Conservation (phyloP, 2,797 vertebrate species). For the Anas bernieri region DNA sequence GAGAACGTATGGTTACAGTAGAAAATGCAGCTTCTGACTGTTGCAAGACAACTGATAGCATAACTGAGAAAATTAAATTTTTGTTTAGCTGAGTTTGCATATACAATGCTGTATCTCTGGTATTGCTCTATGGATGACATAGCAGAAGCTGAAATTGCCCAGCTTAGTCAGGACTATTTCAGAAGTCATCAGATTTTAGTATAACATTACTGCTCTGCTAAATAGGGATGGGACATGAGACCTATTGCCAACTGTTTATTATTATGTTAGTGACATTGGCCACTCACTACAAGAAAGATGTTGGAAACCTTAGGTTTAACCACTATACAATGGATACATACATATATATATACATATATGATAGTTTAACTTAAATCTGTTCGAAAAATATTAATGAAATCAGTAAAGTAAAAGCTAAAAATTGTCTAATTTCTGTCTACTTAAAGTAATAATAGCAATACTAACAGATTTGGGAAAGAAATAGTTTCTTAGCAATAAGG, state of each 20-base stretch:
- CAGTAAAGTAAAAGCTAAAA: neutral
- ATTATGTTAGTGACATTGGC: too few relatives aligned
- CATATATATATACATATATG: neutral
- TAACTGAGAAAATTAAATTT: neutral
- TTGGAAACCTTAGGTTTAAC: neutral
- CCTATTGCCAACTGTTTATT: neutral
- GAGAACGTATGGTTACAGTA: neutral
- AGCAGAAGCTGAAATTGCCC: neutral
- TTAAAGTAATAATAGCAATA: neutral
- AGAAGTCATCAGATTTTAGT: neutral
- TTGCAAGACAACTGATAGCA: neutral
- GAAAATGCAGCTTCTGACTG: neutral
- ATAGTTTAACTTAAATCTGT: neutral
- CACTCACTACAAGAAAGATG: neutral
- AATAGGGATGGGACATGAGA: neutral
- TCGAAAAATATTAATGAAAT: neutral
- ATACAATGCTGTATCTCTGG: neutral
- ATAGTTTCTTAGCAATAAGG: neutral
- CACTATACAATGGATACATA: too few relatives aligned
- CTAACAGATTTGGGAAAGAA: neutral
- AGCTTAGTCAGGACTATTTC: neutral
- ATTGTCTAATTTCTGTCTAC: neutral
- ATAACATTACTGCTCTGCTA: neutral
- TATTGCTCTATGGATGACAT: neutral
- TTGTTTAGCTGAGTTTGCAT: neutral